phyloP scores from a whole-genome alignment of 2,888 invertebrate genomes.

The Chloroclystis v-ata region DNA sequence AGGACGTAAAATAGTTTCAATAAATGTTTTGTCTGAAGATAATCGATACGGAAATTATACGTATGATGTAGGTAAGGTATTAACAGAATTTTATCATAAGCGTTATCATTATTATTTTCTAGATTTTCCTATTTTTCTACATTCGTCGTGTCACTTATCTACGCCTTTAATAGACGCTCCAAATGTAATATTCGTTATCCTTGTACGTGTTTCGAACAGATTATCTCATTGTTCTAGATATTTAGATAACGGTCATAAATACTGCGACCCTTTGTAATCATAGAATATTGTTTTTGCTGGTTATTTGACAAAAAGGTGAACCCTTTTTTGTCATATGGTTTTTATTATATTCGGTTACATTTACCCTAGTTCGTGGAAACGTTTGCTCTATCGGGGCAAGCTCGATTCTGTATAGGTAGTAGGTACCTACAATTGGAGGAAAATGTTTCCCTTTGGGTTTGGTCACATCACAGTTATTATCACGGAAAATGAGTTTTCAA shows the following conservation, averaged over 20 bases:
- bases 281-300: slow-evolving; percentile 29
- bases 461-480: too few relatives aligned
- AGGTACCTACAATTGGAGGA: not conserved
- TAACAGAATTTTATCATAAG: too few relatives aligned
- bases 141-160: slow-evolving; percentile 6
- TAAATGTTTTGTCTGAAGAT: too few relatives aligned
- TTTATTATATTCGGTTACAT: slow-evolving; percentile 24
- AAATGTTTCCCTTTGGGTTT: not conserved
- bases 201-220: slow-evolving; percentile 55
- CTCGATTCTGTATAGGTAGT: too few relatives aligned
- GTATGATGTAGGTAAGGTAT: too few relatives aligned
- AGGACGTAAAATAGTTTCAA: too few relatives aligned
- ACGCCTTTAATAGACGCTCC: slow-evolving; percentile 36
- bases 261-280: slow-evolving; percentile 26
- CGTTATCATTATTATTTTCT: too few relatives aligned
- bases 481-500: too few relatives aligned
- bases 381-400: not conserved
- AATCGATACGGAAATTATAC: too few relatives aligned
- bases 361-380: slow-evolving; percentile 1
- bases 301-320: slow-evolving; percentile 27
- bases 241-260: slow-evolving; percentile 34
- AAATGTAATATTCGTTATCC: slow-evolving; percentile 59
- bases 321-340: slow-evolving; percentile 6
- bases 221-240: slow-evolving; percentile 44
- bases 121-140: too few relatives aligned